Conservation (phyloP, 2,113 vertebrate species). For the Solenodon paradoxus region DNA sequence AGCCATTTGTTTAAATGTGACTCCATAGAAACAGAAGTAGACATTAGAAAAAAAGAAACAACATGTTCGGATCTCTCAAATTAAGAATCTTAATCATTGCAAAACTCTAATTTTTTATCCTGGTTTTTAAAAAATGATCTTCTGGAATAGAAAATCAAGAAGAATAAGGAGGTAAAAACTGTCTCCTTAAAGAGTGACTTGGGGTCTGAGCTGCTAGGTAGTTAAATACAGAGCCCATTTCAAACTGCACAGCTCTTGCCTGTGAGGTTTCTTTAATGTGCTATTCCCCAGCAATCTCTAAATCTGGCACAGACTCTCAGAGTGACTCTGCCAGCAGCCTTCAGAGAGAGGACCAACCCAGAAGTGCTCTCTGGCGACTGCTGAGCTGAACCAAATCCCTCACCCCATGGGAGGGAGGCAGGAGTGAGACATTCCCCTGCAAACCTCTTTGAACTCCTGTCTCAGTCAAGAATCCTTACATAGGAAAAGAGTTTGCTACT, state of each 20-base stretch:
- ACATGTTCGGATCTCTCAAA: fast-evolving
- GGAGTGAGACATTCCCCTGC: background rate
- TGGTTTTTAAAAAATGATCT: background rate
- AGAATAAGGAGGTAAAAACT: background rate
- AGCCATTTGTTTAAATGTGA: background rate
- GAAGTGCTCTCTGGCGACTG: background rate
- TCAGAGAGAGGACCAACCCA: background rate
- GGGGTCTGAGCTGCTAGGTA: background rate
- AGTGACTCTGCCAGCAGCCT: slow-evolving; percentile 55
- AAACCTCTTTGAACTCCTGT: background rate
- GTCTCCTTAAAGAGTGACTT: background rate
- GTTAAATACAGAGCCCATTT: background rate
- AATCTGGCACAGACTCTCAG: slow-evolving; percentile 31
- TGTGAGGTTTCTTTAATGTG: background rate
- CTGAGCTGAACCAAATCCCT: background rate
- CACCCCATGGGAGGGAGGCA: background rate
- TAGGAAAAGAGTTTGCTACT: background rate
- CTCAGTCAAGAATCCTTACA: background rate
- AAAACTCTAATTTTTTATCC: background rate
- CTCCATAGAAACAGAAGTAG: background rate
- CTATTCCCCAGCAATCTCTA: slow-evolving; percentile 38
- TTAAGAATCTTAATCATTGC: background rate
- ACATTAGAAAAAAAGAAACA: background rate
- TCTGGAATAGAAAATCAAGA: background rate
- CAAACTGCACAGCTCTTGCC: background rate